These are phyloP conservation scores for Zaprionus obscuricornis DNA, from an alignment of 2,888 invertebrate species.

Conservation along the genomic window DNA sequence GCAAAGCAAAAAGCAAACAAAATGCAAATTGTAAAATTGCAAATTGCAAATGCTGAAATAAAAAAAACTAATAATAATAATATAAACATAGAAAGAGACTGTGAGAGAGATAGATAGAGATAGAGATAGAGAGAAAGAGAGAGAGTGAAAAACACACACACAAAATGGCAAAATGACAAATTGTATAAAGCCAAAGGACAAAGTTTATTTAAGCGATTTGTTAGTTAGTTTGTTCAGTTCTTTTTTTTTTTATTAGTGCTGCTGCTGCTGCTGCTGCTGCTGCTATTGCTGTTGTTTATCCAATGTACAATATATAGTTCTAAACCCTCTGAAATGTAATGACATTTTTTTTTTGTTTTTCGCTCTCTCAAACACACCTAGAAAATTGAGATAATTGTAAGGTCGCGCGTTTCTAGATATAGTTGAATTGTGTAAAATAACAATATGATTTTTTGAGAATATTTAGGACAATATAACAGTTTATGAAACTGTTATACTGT, in stretches of 20 bases:
- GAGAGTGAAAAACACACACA: slow-evolving; percentile 24
- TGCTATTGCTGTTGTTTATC: too few species aligned
- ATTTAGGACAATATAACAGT: too few species aligned
- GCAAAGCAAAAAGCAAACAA: slow-evolving; percentile 41
- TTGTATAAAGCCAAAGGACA: slow-evolving; percentile 57
- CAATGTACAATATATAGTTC: too few species aligned
- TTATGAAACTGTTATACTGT: too few species aligned
- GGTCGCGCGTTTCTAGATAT: too few species aligned
- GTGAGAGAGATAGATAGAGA: neutral
- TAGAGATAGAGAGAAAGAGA: neutral
- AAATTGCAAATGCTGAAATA: slow-evolving; percentile 37
- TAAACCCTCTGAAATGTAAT: too few species aligned
- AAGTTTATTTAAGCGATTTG: slow-evolving; percentile 77
- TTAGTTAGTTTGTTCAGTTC: slow-evolving; percentile 46
- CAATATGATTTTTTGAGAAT: too few species aligned
- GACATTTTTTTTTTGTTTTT: too few species aligned
- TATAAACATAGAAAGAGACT: neutral
- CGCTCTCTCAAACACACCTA: too few species aligned
- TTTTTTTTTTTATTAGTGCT: neutral
- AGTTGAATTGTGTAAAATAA: too few species aligned
- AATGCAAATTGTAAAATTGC: slow-evolving; percentile 68
- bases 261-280: too few species aligned
- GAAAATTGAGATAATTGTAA: too few species aligned
- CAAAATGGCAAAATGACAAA: slow-evolving; percentile 64
- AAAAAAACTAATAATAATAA: slow-evolving; percentile 15